These are phyloP conservation scores for Cathartes aura DNA, from an alignment of 2,113 vertebrate genomes.

Conservation along the genomic window DNA sequence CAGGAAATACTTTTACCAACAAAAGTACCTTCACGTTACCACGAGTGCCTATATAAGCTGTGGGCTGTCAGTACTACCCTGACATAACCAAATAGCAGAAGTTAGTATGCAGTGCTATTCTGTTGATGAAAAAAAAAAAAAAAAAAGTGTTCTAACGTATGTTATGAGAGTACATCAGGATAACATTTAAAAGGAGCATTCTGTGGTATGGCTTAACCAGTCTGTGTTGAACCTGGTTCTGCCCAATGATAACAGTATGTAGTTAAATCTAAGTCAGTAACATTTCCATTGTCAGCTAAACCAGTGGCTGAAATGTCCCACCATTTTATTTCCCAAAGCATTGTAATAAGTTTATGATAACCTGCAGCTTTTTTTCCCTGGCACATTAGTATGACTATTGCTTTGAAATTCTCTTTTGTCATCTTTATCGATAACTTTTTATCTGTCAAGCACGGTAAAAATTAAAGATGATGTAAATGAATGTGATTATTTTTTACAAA, in stretches of 20 bases:
- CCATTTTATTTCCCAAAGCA: background rate
- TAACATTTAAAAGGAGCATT: background rate
- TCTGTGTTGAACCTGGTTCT: background rate
- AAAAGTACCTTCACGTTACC: background rate
- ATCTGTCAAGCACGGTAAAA: constrained; percentile 15
- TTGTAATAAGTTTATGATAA: background rate
- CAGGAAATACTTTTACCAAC: background rate
- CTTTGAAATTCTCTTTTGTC: background rate
- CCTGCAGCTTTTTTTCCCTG: background rate
- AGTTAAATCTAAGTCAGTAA: background rate
- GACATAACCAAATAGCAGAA: background rate
- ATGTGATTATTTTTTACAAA: constrained; percentile 60
- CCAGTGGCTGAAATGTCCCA: background rate
- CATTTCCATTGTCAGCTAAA: background rate
- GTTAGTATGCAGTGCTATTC: background rate
- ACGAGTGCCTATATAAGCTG: constrained; percentile 17
- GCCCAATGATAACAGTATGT: background rate
- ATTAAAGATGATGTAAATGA: constrained; percentile 48
- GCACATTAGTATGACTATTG: background rate
- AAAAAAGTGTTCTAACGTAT: background rate
- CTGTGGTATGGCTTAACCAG: background rate
- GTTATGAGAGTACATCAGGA: background rate
- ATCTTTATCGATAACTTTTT: background rate
- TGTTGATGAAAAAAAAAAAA: background rate
- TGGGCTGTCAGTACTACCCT: background rate